Conservation (phyloP, 2,113 vertebrate genomes). For the Pionites leucogaster region DNA sequence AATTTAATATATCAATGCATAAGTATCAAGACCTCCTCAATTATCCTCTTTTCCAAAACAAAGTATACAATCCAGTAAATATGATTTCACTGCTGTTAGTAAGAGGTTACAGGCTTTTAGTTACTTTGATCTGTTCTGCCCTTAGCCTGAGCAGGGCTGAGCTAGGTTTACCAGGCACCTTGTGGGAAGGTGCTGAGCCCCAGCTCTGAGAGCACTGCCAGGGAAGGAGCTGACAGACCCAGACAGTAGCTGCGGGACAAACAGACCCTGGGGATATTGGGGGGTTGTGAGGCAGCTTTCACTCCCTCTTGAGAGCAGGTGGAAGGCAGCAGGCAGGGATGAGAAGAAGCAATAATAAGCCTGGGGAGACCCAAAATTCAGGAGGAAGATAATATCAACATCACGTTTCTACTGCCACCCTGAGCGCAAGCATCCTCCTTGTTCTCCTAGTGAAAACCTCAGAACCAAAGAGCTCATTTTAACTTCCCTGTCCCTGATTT, state of each 20-base stretch:
- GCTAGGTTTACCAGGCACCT: background rate
- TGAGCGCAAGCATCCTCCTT: background rate
- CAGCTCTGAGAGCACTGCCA: fast-evolving
- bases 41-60: background rate
- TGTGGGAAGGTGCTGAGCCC: background rate
- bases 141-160: background rate
- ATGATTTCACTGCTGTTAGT: background rate
- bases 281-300: fast-evolving
- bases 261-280: fast-evolving
- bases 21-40: background rate
- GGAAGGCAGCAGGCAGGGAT: background rate
- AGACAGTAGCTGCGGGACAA: fast-evolving
- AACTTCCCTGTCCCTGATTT: background rate
- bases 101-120: background rate
- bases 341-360: background rate
- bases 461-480: background rate
- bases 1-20: background rate
- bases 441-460: background rate
- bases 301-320: background rate
- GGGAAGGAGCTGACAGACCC: background rate
- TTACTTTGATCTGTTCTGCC: background rate
- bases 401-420: background rate
- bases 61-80: background rate
- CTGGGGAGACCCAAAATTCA: background rate
- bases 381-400: background rate